phyloP scores from a whole-genome alignment of 2,113 vertebrate genomes.

The Suricata suricatta region DNA sequence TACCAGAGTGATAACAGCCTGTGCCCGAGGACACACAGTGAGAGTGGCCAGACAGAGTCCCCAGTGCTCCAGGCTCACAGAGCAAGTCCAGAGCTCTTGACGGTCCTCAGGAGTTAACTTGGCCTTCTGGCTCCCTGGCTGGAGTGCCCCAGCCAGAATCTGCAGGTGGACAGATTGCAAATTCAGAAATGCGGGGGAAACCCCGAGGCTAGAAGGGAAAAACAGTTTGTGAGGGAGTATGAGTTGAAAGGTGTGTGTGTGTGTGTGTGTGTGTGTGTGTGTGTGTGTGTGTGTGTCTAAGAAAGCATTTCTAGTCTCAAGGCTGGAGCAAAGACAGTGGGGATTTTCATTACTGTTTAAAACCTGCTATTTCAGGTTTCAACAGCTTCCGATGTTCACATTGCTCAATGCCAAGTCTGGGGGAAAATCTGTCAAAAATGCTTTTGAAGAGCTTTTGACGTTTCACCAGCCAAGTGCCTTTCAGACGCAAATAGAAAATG shows the following conservation, averaged over 20 bases:
- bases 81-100: not conserved
- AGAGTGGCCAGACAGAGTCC: not conserved
- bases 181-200: not conserved
- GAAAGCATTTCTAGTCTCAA: not conserved
- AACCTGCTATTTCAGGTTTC: constrained; percentile 50
- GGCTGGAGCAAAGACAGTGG: not conserved
- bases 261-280: too few species aligned
- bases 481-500: not conserved
- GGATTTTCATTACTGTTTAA: not conserved
- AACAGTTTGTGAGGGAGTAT: not conserved
- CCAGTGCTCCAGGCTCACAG: fast-evolving
- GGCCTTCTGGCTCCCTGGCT: not conserved
- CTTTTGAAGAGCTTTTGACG: constrained; percentile 33
- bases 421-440: constrained; percentile 27
- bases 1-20: too few species aligned
- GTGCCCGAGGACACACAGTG: fast-evolving
- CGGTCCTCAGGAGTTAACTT: fast-evolving
- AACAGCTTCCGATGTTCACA: not conserved
- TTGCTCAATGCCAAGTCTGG: not conserved
- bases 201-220: not conserved
- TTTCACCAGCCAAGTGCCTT: not conserved
- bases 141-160: not conserved
- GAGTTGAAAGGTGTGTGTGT: not conserved
- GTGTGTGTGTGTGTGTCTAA: fast-evolving
- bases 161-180: not conserved